These are phyloP conservation scores for Progne subis DNA, from an alignment of 2,113 vertebrate species.

Conservation along the genomic window DNA sequence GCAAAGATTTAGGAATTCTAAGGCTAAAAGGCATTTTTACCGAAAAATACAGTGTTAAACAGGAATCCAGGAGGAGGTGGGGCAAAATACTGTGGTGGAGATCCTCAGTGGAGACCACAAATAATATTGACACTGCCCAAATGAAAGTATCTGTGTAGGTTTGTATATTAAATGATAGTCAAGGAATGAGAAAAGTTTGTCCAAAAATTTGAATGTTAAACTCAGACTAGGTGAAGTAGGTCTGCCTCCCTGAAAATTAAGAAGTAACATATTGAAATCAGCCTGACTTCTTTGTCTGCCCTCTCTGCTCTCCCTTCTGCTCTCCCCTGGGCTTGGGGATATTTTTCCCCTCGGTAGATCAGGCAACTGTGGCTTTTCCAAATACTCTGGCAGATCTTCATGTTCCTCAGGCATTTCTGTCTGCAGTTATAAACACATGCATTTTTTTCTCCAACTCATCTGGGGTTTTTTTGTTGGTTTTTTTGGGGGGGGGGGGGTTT, in stretches of 20 bases:
- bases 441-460: neutral
- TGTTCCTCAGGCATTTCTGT: neutral
- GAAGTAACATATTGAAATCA: neutral
- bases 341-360: neutral
- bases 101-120: fast-evolving
- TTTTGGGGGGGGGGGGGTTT: too few relatives aligned
- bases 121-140: neutral
- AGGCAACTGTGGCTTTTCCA: neutral
- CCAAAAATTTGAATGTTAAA: neutral
- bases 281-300: neutral
- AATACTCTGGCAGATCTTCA: neutral
- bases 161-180: neutral
- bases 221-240: neutral
- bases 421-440: neutral
- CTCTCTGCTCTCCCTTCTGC: neutral
- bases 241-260: neutral
- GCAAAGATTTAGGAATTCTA: neutral
- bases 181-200: neutral
- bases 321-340: neutral
- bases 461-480: neutral
- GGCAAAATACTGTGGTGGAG: neutral
- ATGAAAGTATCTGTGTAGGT: neutral
- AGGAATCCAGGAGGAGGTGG: neutral
- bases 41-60: neutral
- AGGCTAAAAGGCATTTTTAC: neutral